Evolutionary conservation across 2,113 vertebrate genomes (phyloP).

Genomic region (Oreochromis tanganicae): DNA sequence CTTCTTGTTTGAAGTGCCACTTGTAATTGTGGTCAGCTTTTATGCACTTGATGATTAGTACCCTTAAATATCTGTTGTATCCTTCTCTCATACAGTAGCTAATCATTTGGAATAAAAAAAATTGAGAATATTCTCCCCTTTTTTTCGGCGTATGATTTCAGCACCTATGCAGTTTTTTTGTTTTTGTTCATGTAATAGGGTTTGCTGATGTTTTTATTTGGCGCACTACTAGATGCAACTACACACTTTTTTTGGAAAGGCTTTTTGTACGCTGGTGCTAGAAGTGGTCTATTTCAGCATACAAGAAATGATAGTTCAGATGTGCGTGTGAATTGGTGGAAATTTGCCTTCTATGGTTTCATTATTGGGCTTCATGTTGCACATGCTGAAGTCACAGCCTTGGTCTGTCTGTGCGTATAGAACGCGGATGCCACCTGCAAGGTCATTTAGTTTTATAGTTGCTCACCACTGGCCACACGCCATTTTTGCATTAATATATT

Average conservation of each 20-base stretch:
- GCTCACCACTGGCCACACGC: slow-evolving; percentile 67
- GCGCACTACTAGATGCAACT: neutral
- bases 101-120: neutral
- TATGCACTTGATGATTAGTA: slow-evolving; percentile 61
- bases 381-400: slow-evolving; percentile 24
- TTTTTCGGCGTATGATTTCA: neutral
- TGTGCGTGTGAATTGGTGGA: neutral
- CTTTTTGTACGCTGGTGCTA: neutral
- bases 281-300: neutral
- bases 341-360: neutral
- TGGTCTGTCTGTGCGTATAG: slow-evolving; percentile 9
- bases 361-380: neutral
- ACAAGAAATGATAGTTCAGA: neutral
- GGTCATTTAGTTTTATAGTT: slow-evolving; percentile 66
- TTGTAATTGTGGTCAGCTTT: slow-evolving; percentile 64
- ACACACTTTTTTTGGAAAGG: neutral
- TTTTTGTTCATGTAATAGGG: neutral
- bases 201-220: neutral
- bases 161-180: neutral
- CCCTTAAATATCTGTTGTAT: slow-evolving; percentile 54
- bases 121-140: neutral
- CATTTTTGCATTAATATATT: slow-evolving; percentile 82
- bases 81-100: neutral
- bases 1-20: slow-evolving; percentile 68
- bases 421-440: slow-evolving; percentile 63